A percentile compares a stretch with the other conserved stretches of the same genome.
Evolutionary conservation across 2,888 invertebrate species (phyloP).

Genomic region (Andrena fulva): DNA sequence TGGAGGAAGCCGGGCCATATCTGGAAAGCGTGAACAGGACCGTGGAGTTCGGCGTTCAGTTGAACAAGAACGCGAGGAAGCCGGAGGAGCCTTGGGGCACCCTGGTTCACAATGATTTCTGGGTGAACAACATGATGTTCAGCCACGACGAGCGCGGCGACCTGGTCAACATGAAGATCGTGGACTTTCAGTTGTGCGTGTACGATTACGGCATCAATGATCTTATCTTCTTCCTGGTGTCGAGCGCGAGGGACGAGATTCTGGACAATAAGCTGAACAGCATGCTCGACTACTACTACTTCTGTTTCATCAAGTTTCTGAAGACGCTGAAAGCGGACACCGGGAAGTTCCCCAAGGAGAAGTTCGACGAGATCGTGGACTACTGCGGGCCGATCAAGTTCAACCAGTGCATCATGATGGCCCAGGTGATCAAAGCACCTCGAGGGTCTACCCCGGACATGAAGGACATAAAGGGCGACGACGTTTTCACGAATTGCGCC

Average conservation of each 20-base stretch:
- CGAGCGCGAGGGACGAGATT: conserved; percentile 77
- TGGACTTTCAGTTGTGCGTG: conserved; percentile 81
- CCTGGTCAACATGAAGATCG: conserved; percentile 80
- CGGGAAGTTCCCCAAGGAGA: conserved; percentile 65
- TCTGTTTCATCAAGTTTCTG: conserved; percentile 76
- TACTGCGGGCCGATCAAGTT: conserved; percentile 77
- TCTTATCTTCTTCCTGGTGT: conserved; percentile 82
- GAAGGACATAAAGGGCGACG: conserved; percentile 72
- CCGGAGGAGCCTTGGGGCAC: conserved; percentile 79
- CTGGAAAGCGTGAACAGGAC: conserved; percentile 74
- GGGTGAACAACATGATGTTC: conserved; percentile 84
- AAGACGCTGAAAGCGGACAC: conserved; percentile 72
- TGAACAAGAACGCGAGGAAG: not conserved
- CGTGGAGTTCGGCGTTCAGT: conserved; percentile 61
- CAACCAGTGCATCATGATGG: conserved; percentile 82
- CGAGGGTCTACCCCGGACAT: conserved; percentile 74
- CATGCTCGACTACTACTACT: conserved; percentile 79
- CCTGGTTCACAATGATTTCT: conserved; percentile 82
- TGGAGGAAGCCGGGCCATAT: conserved; percentile 72
- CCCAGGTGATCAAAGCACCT: conserved; percentile 81
- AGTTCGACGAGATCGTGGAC: conserved; percentile 74
- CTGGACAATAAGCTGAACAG: conserved; percentile 77
- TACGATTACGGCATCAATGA: conserved; percentile 80
- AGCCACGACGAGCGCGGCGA: conserved; percentile 69
- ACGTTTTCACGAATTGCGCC: conserved; percentile 73